phyloP scores from a whole-genome alignment of 2,888 invertebrate genomes.

The Hedychridium roseum region DNA sequence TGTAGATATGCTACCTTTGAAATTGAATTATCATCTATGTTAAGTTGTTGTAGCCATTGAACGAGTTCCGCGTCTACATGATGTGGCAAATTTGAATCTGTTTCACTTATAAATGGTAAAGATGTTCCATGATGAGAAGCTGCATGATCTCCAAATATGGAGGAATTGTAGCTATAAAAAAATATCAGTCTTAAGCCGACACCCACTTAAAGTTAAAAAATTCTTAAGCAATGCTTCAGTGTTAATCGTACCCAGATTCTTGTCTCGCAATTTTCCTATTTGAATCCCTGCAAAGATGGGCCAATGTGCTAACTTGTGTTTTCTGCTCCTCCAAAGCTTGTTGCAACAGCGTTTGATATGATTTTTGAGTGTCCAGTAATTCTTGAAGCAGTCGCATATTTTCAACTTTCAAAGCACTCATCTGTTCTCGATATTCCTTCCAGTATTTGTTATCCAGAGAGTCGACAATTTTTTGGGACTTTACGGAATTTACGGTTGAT shows the following conservation, averaged over 20 bases:
- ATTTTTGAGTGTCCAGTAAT: constrained; percentile 77
- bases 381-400: constrained; percentile 76
- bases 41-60: constrained; percentile 76
- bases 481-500: constrained; percentile 71
- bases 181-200: no score
- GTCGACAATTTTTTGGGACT: constrained; percentile 68
- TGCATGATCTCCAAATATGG: constrained; percentile 29
- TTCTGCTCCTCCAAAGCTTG: constrained; percentile 76
- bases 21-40: constrained; percentile 74
- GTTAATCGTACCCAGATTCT: constrained; percentile 47
- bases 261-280: constrained; percentile 44
- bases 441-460: constrained; percentile 61
- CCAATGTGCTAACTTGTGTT: constrained; percentile 70
- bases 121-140: constrained; percentile 38
- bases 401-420: constrained; percentile 62
- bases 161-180: constrained; percentile 43
- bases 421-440: constrained; percentile 65
- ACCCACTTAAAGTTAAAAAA: constrained; percentile 8
- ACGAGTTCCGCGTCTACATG: constrained; percentile 68
- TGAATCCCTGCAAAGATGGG: constrained; percentile 61
- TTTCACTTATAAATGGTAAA: constrained; percentile 55
- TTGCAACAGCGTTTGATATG: constrained; percentile 76
- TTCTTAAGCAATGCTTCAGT: neutral
- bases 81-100: constrained; percentile 47
- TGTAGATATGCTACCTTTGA: constrained; percentile 65